A percentile compares a stretch with the other conserved stretches of the same genome.
Conservation (phyloP, 1,140 invertebrate genomes). For the Chironomus tepperi region DNA sequence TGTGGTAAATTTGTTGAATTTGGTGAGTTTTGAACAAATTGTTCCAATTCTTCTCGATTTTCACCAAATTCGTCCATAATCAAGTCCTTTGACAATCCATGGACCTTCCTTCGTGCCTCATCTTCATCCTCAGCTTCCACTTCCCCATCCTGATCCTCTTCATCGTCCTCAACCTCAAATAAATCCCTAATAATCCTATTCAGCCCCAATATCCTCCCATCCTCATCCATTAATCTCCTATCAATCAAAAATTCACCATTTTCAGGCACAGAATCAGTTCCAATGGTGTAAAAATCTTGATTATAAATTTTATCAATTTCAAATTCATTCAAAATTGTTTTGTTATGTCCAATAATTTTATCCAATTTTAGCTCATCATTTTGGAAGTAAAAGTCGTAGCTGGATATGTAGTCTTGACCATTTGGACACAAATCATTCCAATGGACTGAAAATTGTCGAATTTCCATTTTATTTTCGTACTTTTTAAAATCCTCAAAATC, state of each 20-base stretch:
- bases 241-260: neutral
- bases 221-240: neutral
- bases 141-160: no score
- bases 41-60: no score
- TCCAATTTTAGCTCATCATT: neutral
- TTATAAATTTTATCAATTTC: neutral
- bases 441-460: neutral
- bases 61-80: no score
- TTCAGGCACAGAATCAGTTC: neutral
- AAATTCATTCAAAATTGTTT: neutral
- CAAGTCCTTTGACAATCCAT: no score
- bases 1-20: no score
- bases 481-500: neutral
- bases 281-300: neutral
- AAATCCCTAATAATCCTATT: neutral
- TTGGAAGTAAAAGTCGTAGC: neutral
- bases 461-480: neutral
- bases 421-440: neutral
- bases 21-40: no score
- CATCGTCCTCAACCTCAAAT: neutral
- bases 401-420: neutral
- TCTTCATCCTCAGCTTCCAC: neutral
- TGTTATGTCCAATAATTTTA: neutral
- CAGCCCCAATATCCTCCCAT: neutral
- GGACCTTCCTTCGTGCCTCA: no score